Percentiles rank a stretch among this genome's conserved stretches.
phyloP scores from a whole-genome alignment of 2,888 invertebrate species.

The Didymodactylos carnosus region DNA sequence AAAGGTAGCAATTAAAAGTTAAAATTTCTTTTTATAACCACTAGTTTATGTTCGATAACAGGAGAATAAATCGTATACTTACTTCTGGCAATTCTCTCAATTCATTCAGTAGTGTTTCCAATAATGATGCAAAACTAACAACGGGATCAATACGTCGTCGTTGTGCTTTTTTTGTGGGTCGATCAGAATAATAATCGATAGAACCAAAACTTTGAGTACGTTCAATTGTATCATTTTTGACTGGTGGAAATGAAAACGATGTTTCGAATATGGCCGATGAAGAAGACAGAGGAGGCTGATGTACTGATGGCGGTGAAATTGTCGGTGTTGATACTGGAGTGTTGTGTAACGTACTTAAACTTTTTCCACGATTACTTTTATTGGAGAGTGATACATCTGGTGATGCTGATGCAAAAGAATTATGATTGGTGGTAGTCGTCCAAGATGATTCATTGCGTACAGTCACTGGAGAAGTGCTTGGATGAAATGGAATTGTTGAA shows the following conservation, averaged over 20 bases:
- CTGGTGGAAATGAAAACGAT: background rate
- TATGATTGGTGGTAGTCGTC: background rate
- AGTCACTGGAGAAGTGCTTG: too few relatives aligned
- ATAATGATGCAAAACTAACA: conserved; percentile 60
- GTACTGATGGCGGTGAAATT: background rate
- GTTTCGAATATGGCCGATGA: background rate
- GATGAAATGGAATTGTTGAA: background rate
- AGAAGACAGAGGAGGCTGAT: background rate
- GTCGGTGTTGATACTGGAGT: too few relatives aligned
- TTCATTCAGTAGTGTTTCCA: conserved; percentile 71
- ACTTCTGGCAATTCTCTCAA: conserved; percentile 66
- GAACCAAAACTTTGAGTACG: background rate
- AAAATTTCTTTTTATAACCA: too few relatives aligned
- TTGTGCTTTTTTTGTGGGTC: conserved; percentile 9
- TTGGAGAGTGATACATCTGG: background rate
- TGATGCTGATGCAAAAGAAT: background rate
- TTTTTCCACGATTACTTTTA: background rate
- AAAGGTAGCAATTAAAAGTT: too few relatives aligned
- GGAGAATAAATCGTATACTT: too few relatives aligned
- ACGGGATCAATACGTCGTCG: conserved; percentile 79
- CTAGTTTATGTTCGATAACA: too few relatives aligned
- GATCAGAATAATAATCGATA: conserved; percentile 11
- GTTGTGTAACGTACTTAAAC: too few relatives aligned
- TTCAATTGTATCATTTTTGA: background rate
- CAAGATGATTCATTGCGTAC: too few relatives aligned